A percentile compares a stretch with the other conserved stretches of the same genome.
phyloP scores from a whole-genome alignment of 2,797 vertebrate genomes.

The Steatocranus sp. region DNA sequence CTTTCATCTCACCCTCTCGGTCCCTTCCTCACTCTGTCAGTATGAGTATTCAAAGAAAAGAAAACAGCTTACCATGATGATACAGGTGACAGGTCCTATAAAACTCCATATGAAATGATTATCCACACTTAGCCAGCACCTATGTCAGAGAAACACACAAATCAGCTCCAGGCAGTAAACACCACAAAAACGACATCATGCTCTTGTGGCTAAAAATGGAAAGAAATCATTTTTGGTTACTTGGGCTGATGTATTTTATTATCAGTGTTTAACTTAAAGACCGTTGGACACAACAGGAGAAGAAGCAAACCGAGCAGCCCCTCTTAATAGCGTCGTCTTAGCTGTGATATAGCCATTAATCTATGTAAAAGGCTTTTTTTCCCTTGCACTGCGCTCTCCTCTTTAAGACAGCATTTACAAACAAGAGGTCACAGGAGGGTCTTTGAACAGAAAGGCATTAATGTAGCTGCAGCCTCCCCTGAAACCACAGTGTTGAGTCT shows the following conservation, averaged over 20 bases:
- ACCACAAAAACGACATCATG: background rate
- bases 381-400: constrained; percentile 66
- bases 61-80: constrained; percentile 91
- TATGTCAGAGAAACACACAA: constrained; percentile 51
- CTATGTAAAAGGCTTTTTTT: constrained; percentile 69
- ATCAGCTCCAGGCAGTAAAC: background rate
- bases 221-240: background rate
- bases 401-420: constrained; percentile 77
- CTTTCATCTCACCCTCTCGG: constrained; percentile 37
- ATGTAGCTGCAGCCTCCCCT: constrained; percentile 57
- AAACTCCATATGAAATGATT: constrained; percentile 99
- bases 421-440: constrained; percentile 80
- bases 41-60: constrained; percentile 40
- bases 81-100: constrained; percentile 96
- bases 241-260: background rate
- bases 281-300: constrained; percentile 22
- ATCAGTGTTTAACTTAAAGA: constrained; percentile 22
- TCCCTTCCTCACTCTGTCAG: constrained; percentile 24
- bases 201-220: background rate
- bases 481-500: constrained; percentile 79
- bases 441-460: constrained; percentile 80
- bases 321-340: constrained; percentile 38
- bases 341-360: constrained; percentile 72
- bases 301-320: constrained; percentile 25
- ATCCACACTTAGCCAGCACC: constrained; percentile 98